Evolutionary conservation across 2,797 vertebrate genomes (phyloP), one percentile per base, ranked within the genome.

Genomic region (Pangasius mekongensis): DNA sequence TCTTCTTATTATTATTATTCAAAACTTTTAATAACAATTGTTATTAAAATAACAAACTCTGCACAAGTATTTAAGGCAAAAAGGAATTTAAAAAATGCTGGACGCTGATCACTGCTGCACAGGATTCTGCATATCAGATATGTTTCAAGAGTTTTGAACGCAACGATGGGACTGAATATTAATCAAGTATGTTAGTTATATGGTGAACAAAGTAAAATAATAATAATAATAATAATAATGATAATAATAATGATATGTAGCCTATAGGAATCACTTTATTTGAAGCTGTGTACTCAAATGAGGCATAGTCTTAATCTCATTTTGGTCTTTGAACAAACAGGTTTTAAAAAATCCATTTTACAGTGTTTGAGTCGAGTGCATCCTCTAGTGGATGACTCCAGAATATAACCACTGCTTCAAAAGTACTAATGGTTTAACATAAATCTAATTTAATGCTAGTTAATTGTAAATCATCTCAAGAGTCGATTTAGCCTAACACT

Each of bases 351-450:
- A 27, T 62, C 2, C 24, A 64, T 56, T 60, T 47, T 27, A 39
- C 60, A 81, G 62, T 80, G 56, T 78, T 54, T 60, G 30, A 81
- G n/a, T 66, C 71, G 88, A 87, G 85, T 88, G 73, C 89, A 43
- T 92, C 93, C 90, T 91, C 94, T 94, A 90, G 92, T 93, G 94
- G 93, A 62, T 9, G 39, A 90, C 49, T 83, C 10, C 52, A 20
- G 66, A 47, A 84, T 73, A 67, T n/a, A 82, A 7, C 52, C 67
- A 33, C 39, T 3, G n/a, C 3, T 27, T 30, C 58, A 24, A 76
- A 73, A 18, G 11, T 27, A 60, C 36, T 16, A 67, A 18, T 14
- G 0, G 36, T 16, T 39, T 20, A 16, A 82, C 2, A 47, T 24
- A 27, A 76, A 77, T 39, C 58, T 18, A 43, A 66, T 49, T 22